Base-by-base conservation (phyloP, 2,797 vertebrate species). In the Falco columbarius region DNA sequence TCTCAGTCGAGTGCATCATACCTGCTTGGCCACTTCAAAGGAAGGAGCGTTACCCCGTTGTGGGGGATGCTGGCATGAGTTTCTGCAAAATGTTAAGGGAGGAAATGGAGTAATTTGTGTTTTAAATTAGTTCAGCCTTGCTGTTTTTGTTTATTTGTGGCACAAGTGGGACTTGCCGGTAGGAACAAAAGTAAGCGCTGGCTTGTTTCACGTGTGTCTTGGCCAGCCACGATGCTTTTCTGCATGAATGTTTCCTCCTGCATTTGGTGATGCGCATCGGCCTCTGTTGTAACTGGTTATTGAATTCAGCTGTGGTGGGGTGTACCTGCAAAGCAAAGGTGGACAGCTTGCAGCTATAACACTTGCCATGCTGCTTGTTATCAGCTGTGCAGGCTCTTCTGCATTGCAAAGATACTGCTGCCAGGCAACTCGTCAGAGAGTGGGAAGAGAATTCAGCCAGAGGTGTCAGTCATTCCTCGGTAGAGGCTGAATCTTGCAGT, bases 401-500 rank as follows among this genome's bases (percentile, higher is more conserved):
- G 93, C 76, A 65, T 91, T 90, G 94, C 95, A 92, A 94, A 92
- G 94, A 93, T 91, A 83, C 0, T 27, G 94, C 95, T 97, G 93
- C 95, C 95, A 95, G 95, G 95, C 95, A 97, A 93, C 95, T 96
- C 8, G 8, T 12, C 12, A 51, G 59, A 89, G 93, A 92, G 91
- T 91, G 94, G 86, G 92, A 95, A 83, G 94, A 63, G 89, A n/a
- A 94, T 82, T 54, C 81, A 95, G 93, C 59, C 81, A 55, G 92
- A 68, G 84, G 70, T 90, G 95, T 95, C 93, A 95, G 30, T 95
- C 91, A 86, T 76, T 66, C 47, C 93, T 89, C 1, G 3, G 46
- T 20, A 83, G 72, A 65, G 88, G n/a, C 84, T 87, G 81, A 18
- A 47, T 84, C 82, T 32, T 77, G 61, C 91, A 47, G 61, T 30